Base-by-base conservation (phyloP, 2,113 vertebrate genomes). In the Prietella phreatophila region DNA sequence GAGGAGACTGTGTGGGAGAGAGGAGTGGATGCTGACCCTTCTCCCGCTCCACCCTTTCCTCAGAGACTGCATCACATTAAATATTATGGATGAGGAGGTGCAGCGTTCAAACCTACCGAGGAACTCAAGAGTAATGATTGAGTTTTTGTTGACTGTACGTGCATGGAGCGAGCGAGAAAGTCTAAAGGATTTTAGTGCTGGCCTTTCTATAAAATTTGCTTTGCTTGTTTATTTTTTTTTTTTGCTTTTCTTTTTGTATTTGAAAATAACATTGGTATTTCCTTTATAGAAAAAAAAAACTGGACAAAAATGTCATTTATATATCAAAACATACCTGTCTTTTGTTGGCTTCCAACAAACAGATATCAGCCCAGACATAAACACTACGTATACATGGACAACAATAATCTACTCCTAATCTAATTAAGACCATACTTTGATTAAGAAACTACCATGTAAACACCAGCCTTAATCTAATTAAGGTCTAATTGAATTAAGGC, bases 21-120 rank as follows among this genome's bases (percentile, higher is more conserved):
- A 25, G 14, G 71, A 33, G 71, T 84, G 42, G 56, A 86, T 76
- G 3, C n/a, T 63, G 65, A 82, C 60, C 75, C 82, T 50, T 22
- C 82, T 85, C 86, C 53, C 33, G 50, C 39, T 82, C 58, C 79
- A 63, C 73, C 92, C 91, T 87, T 91, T 88, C 47, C 39, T 86
- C 92, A 93, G 91, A 93, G 89, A 90, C 92, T 92, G 92, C 89
- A 94, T 95, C 87, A 90, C 90, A 93, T 92, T 93, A 86, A 92
- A 85, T 89, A 90, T 91, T 88, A 91, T 93, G 85, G 76, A 83
- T 83, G 58, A 25, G n/a, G 73, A 92, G 27, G 85, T 30, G 67
- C 87, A 92, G 85, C 84, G 85, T 63, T 22, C 60, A 85, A 60
- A 61, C 36, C n/a, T 30, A 55, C 63, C 4, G 61, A 27, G 17